Conservation (phyloP, 1,140 invertebrate genomes). For the Monochamus saltuarius region DNA sequence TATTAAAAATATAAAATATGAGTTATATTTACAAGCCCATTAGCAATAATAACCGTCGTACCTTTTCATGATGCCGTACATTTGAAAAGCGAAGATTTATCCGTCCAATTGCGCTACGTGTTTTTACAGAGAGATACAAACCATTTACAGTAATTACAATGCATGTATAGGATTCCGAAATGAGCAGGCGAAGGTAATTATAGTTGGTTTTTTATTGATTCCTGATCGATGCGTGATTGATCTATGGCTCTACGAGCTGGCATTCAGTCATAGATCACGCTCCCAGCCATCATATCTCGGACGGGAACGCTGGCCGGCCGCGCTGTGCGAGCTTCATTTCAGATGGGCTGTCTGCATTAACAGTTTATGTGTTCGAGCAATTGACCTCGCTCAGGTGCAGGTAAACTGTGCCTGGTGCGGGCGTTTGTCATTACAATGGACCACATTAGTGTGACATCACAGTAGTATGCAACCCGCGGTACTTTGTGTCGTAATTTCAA, state of each 20-base stretch:
- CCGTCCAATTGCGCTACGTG: constrained; percentile 34
- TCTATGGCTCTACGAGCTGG: constrained; percentile 42
- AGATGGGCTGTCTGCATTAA: constrained; percentile 13
- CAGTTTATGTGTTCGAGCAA: constrained; percentile 16
- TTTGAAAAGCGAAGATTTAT: constrained; percentile 38
- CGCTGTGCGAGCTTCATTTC: constrained; percentile 1
- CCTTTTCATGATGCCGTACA: constrained; percentile 29
- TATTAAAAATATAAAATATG: constrained; percentile 32
- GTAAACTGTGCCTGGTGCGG: neutral
- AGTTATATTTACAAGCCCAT: constrained; percentile 27
- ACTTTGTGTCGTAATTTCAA: too few relatives aligned
- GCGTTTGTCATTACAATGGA: too few relatives aligned
- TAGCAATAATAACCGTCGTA: constrained; percentile 29
- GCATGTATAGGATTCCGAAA: constrained; percentile 46
- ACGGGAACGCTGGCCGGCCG: neutral
- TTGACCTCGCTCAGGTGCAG: constrained; percentile 3
- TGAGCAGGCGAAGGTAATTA: constrained; percentile 41
- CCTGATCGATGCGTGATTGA: constrained; percentile 45
- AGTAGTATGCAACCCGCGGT: too few relatives aligned
- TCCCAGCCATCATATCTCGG: constrained; percentile 17
- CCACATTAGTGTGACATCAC: too few relatives aligned
- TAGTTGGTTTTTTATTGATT: constrained; percentile 42
- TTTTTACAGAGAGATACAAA: constrained; percentile 35
- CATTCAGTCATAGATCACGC: constrained; percentile 46
- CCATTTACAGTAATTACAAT: constrained; percentile 46